Evolutionary conservation across 2,888 invertebrate genomes (phyloP), one percentile per base, ranked within the genome.

Genomic region (Hyppa rectilinea): DNA sequence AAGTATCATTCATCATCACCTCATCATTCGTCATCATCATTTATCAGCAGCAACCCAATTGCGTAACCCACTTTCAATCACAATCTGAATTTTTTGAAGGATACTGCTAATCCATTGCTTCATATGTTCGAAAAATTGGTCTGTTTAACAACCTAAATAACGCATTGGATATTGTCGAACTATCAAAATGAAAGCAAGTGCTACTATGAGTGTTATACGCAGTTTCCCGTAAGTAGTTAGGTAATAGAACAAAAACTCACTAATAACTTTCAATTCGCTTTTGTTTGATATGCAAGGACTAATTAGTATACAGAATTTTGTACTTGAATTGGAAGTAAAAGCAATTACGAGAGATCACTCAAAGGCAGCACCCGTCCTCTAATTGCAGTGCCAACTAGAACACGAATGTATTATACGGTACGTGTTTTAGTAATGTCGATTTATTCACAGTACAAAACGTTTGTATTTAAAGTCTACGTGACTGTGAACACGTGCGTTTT

Each of bases 401-500:
- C 53, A 53, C 36, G 50, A 23, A 26, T 38, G 23, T 38, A 59
- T 17, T 36, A 17, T 23, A 26, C 14, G 10, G 0, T 23, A 43
- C 12, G 9, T 36, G 5, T 52, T 52, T 40, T 29, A n/a, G 20
- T 43, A 23, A 12, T 6, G 14, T n/a, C 20, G 23, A 63, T 53
- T 40, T 40, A 61, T 55, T 65, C 9, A 45, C n/a, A 34, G 23
- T 14, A 49, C 43, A 68, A 67, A 45, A 58, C 29, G 9, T 10
- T 61, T 45, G 50, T n/a, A 34, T 34, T 36, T 7, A 4, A 31
- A 36, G 58, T 43, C 40, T 75, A 70, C 70, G 63, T 66, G 77
- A 75, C 66, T 70, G 29, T 17, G 20, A 29, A 20, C 78, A 70
- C 52, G 66, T 50, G 29, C 26, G 14, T 45, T 17, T 38, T 62